Evolutionary conservation across 2,888 invertebrate species (phyloP), one percentile per base, ranked within the genome.

Genomic region (Hesperia comma): DNA sequence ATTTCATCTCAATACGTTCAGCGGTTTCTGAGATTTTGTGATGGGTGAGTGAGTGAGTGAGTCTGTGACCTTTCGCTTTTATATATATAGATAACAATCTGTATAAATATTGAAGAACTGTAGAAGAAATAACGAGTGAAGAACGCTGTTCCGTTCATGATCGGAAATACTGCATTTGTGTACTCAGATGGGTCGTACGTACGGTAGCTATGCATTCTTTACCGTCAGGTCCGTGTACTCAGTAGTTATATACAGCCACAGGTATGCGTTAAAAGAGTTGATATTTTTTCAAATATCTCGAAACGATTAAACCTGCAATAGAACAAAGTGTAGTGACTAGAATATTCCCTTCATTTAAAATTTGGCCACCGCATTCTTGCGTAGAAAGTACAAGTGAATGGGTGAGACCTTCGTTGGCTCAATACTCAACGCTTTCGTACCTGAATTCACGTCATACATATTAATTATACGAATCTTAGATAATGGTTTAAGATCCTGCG

Each of bases 371-470:
- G 76, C 87, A 88, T 90, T 86, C 87, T 90, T 89, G 77, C 77
- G 78, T 89, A 90, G 90, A 90, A 90, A 90, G 89, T 85, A 85
- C 82, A 85, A 79, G 79, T 79, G 77, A 78, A 85, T 64, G 64
- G 32, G 53, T 58, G 53, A 51, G 56, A 66, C 66, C 53, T 64
- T 64, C 51, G 51, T 51, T 51, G 26, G 51, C 19, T 49, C 46
- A 56, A 57, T 40, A 57, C 57, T 57, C 19, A 14, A 51, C 51
- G 51, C 15, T 51, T 49, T 49, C 64, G 19, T 26, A 26, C 26
- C 57, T 51, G 1, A 2, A 10, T 26, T 61, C 37, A 14, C 53
- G 14, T 61, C 40, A 40, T 40, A 46, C 56, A 41, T 33, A 54
- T 46, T 46, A 46, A 17, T 46, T 46, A 46, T 46, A 17, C 46